Conservation (phyloP, 2,888 invertebrate genomes). For the Clostera curtula region DNA sequence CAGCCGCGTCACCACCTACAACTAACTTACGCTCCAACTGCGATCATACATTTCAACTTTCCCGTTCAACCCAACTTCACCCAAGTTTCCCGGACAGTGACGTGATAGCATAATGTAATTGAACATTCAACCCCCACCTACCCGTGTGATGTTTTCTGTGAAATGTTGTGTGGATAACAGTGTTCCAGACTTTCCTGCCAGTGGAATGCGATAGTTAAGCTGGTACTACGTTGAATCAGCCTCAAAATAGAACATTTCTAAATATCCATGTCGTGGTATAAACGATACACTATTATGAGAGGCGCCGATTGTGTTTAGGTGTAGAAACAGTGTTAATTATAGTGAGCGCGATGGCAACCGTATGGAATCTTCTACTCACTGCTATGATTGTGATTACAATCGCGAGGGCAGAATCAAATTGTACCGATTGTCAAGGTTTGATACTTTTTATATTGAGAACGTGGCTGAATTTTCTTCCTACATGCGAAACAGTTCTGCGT, state of each 20-base stretch:
- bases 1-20: slow-evolving; percentile 36
- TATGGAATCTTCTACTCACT: slow-evolving; percentile 32
- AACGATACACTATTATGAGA: slow-evolving; percentile 31
- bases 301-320: slow-evolving; percentile 27
- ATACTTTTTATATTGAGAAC: slow-evolving; percentile 28
- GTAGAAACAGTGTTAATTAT: slow-evolving; percentile 25
- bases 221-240: slow-evolving; percentile 27
- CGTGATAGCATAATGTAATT: too few relatives aligned
- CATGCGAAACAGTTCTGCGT: slow-evolving; percentile 14
- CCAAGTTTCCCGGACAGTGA: slow-evolving; percentile 16
- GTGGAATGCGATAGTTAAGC: slow-evolving; percentile 42
- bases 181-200: slow-evolving; percentile 36
- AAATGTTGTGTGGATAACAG: slow-evolving; percentile 45
- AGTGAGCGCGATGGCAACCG: slow-evolving; percentile 40
- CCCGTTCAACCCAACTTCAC: too few relatives aligned
- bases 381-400: slow-evolving; percentile 31
- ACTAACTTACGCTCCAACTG: slow-evolving; percentile 29
- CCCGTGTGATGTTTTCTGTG: too few relatives aligned
- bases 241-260: slow-evolving; percentile 41
- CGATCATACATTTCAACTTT: slow-evolving; percentile 37
- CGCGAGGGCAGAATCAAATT: slow-evolving; percentile 21
- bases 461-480: slow-evolving; percentile 23
- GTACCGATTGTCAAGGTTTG: slow-evolving; percentile 40
- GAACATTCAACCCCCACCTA: too few relatives aligned
- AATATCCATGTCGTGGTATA: slow-evolving; percentile 33